A percentile compares a stretch with the other conserved stretches of the same genome.
Evolutionary conservation across 2,888 invertebrate species (phyloP).

Genomic region (Nasonovia ribisnigri): DNA sequence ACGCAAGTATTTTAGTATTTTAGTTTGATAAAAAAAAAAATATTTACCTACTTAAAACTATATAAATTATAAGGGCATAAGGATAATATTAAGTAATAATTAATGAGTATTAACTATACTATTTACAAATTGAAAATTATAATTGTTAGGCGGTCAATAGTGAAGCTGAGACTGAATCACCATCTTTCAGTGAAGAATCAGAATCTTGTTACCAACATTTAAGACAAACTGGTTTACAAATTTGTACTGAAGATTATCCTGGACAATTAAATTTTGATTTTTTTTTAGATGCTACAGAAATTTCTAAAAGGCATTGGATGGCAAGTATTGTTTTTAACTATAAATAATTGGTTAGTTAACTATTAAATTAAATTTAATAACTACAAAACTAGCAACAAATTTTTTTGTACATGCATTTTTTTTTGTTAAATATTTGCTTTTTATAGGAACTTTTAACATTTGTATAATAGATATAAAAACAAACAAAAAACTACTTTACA

Average conservation of each 20-base stretch:
- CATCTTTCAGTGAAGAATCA: slow-evolving; percentile 10
- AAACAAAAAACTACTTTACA: too few relatives aligned
- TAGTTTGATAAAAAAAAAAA: not conserved
- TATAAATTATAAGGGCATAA: not conserved
- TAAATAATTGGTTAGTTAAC: not conserved
- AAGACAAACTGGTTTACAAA: slow-evolving; percentile 62
- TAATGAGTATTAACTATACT: not conserved
- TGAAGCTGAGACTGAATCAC: slow-evolving; percentile 9
- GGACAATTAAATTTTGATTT: slow-evolving; percentile 66
- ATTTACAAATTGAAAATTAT: not conserved
- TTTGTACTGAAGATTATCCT: slow-evolving; percentile 65
- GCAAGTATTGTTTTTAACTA: slow-evolving; percentile 42
- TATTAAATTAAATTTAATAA: not conserved
- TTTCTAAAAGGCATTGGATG: slow-evolving; percentile 64
- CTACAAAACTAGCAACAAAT: not conserved
- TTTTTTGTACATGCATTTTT: not conserved
- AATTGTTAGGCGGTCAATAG: not conserved
- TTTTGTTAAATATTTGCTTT: not conserved
- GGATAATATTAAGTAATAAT: too few relatives aligned
- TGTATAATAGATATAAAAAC: too few relatives aligned
- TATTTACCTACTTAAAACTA: not conserved
- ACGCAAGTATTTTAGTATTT: not conserved
- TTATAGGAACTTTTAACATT: not conserved
- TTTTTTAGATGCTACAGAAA: slow-evolving; percentile 60
- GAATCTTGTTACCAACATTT: slow-evolving; percentile 32